Evolutionary conservation across 2,113 vertebrate genomes (phyloP).

Genomic region (Orthochromis indermauri): DNA sequence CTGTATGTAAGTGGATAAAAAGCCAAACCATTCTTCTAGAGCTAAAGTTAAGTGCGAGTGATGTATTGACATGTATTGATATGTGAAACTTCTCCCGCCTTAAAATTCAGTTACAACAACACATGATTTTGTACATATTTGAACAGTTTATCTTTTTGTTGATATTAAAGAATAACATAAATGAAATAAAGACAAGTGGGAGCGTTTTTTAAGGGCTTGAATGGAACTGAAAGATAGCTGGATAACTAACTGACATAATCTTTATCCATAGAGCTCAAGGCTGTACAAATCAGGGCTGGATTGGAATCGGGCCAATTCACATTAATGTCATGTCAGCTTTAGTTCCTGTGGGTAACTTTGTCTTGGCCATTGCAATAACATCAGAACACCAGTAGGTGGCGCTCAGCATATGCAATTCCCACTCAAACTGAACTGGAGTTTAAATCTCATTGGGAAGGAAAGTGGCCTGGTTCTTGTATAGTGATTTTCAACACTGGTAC

Average conservation of each 20-base stretch:
- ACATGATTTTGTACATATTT: not conserved
- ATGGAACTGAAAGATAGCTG: not conserved
- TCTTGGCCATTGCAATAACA: not conserved
- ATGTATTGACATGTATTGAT: not conserved
- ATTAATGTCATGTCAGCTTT: not conserved
- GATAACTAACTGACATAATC: accelerated
- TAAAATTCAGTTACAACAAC: not conserved
- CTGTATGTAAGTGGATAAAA: not conserved
- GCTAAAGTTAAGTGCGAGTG: not conserved
- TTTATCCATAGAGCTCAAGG: not conserved
- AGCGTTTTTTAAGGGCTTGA: not conserved
- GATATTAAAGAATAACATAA: not conserved
- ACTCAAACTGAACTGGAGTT: not conserved
- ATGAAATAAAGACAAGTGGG: not conserved
- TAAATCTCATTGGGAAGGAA: not conserved
- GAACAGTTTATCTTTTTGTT: not conserved
- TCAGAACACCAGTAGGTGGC: not conserved
- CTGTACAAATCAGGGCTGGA: not conserved
- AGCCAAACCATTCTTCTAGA: not conserved
- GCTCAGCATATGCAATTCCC: not conserved
- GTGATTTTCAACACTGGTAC: not conserved
- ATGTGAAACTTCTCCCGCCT: accelerated
- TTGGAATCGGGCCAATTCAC: not conserved
- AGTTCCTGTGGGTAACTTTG: not conserved
- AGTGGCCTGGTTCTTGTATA: not conserved